These are phyloP conservation scores for Balanococcus diminutus DNA, from an alignment of 2,888 invertebrate species.

Conservation along the genomic window DNA sequence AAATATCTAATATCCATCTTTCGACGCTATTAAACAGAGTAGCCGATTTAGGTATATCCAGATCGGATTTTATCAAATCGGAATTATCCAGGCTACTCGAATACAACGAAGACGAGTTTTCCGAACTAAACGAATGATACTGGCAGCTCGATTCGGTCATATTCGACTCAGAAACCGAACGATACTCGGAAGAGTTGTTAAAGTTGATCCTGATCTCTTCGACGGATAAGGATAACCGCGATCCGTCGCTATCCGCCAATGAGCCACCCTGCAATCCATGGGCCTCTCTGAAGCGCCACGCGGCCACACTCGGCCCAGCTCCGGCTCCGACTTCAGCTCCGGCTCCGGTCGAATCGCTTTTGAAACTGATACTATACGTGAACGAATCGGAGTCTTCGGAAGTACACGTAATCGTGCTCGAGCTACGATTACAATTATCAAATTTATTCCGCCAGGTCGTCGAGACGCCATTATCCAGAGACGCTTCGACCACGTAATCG, in stretches of 20 bases:
- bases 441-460: slow-evolving; percentile 36
- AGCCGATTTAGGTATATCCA: neutral
- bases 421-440: neutral
- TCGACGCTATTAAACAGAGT: slow-evolving; percentile 60
- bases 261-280: neutral
- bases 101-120: neutral
- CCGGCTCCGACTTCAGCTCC: too few relatives aligned
- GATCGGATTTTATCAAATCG: neutral
- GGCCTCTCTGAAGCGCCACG: neutral
- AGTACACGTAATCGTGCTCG: slow-evolving; percentile 21
- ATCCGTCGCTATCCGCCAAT: neutral
- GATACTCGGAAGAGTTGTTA: neutral
- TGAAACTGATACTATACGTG: neutral
- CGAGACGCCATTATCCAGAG: neutral
- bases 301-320: too few relatives aligned
- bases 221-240: slow-evolving; percentile 1
- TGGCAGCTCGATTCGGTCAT: neutral
- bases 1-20: slow-evolving; percentile 60
- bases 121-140: slow-evolving; percentile 27
- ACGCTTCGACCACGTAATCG: slow-evolving; percentile 41
- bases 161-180: slow-evolving; percentile 6
- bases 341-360: neutral
- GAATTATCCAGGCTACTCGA: neutral
- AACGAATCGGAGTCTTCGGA: slow-evolving; percentile 39
- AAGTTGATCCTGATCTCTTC: neutral